phyloP scores from a whole-genome alignment of 2,113 vertebrate species.

The Salminus brasiliensis region DNA sequence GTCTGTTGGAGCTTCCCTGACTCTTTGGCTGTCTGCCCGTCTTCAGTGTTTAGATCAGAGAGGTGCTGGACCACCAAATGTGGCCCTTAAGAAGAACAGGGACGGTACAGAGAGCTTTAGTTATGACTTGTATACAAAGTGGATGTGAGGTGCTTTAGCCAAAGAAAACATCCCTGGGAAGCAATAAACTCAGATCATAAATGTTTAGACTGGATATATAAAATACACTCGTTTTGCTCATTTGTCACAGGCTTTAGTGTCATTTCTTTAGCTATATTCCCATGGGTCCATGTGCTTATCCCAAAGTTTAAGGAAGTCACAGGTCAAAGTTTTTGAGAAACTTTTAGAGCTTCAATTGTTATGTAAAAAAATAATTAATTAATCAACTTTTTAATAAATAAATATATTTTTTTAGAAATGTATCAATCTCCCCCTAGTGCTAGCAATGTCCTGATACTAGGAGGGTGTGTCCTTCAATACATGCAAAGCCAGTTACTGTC shows the following conservation, averaged over 20 bases:
- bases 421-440: too few species aligned
- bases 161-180: slow-evolving; percentile 15
- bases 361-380: too few species aligned
- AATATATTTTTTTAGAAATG: too few species aligned
- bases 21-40: neutral
- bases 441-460: too few species aligned
- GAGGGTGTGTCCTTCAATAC: too few species aligned
- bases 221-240: neutral
- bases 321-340: too few species aligned
- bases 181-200: slow-evolving; percentile 16
- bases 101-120: too few species aligned
- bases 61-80: neutral
- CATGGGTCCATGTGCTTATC: neutral
- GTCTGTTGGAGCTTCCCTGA: neutral
- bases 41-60: neutral
- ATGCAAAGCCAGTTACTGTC: too few species aligned
- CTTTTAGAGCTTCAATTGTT: too few species aligned
- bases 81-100: neutral
- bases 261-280: neutral
- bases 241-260: neutral
- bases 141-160: neutral
- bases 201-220: slow-evolving; percentile 11
- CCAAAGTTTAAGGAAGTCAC: too few species aligned
- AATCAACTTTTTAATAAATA: too few species aligned
- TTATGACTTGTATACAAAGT: slow-evolving; percentile 21